These are phyloP conservation scores for Heliconius eleuchia DNA, from an alignment of 1,140 invertebrate genomes.

Conservation along the genomic window DNA sequence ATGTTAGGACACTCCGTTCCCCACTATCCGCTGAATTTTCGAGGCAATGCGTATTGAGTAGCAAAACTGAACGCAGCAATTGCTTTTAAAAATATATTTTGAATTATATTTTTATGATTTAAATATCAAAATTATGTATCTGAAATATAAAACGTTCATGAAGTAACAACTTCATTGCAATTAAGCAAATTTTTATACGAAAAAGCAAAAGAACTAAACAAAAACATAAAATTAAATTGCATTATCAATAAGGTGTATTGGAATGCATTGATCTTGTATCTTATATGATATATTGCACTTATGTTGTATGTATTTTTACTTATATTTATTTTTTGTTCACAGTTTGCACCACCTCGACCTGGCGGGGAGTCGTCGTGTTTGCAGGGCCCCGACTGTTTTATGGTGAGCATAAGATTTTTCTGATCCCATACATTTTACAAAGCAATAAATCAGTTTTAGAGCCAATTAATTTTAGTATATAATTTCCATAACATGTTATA, in stretches of 20 bases:
- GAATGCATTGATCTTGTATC: slow-evolving; percentile 27
- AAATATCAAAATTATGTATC: neutral
- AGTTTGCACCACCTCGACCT: slow-evolving; percentile 81
- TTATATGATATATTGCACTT: slow-evolving; percentile 26
- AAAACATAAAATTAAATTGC: neutral
- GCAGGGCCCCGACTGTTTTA: slow-evolving; percentile 85
- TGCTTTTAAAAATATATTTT: no score
- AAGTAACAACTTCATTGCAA: neutral
- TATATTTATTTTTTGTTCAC: slow-evolving; percentile 68
- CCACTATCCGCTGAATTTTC: no score
- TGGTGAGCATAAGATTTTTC: slow-evolving; percentile 76
- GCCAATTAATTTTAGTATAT: slow-evolving; percentile 31
- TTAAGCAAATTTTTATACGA: neutral
- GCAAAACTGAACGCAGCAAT: no score
- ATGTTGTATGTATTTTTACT: neutral
- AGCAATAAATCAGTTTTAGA: slow-evolving; percentile 33
- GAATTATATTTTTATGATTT: no score
- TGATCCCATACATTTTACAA: slow-evolving; percentile 27
- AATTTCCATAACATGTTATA: slow-evolving; percentile 61
- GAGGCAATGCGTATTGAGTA: no score
- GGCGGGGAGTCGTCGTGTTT: slow-evolving; percentile 84
- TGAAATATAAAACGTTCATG: no score
- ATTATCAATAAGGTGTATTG: slow-evolving; percentile 11
- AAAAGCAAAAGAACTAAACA: neutral
- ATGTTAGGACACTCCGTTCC: no score